Conservation (phyloP, 37 sponge, comb jelly and placozoan genomes). For the Aplysina aerophoba region DNA sequence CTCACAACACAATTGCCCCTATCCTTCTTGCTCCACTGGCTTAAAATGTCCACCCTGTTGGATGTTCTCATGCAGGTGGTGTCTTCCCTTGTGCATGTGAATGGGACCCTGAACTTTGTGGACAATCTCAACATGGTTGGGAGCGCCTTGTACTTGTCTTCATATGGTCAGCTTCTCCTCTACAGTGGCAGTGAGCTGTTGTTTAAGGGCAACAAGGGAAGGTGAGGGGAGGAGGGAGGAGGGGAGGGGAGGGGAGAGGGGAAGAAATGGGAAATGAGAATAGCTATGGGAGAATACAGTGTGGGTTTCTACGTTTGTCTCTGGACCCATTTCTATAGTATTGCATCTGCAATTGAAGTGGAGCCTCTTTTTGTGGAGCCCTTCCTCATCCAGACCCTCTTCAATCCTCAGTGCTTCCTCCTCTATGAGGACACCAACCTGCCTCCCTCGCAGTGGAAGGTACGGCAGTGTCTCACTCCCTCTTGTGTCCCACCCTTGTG, state of each 20-base stretch:
- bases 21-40: too few species aligned
- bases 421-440: slow-evolving; percentile 33
- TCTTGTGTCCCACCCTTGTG: background rate
- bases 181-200: background rate
- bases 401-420: slow-evolving; percentile 29
- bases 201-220: slow-evolving; percentile 4
- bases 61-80: background rate
- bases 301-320: background rate
- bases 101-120: background rate
- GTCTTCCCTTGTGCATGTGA: background rate
- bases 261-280: too few species aligned
- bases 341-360: slow-evolving; percentile 29
- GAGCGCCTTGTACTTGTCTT: slow-evolving; percentile 2
- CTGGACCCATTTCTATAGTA: background rate
- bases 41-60: background rate
- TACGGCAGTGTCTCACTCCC: slow-evolving; percentile 7
- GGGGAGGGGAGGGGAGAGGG: too few species aligned
- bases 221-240: background rate
- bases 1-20: too few species aligned
- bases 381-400: background rate
- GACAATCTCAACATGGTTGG: background rate
- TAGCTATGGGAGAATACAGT: background rate
- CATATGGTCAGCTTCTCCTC: background rate
- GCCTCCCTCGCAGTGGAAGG: slow-evolving; percentile 61
- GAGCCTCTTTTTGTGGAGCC: slow-evolving; percentile 1